Conservation (phyloP, 2,113 vertebrate genomes). For the Pollimyrus isidori region DNA sequence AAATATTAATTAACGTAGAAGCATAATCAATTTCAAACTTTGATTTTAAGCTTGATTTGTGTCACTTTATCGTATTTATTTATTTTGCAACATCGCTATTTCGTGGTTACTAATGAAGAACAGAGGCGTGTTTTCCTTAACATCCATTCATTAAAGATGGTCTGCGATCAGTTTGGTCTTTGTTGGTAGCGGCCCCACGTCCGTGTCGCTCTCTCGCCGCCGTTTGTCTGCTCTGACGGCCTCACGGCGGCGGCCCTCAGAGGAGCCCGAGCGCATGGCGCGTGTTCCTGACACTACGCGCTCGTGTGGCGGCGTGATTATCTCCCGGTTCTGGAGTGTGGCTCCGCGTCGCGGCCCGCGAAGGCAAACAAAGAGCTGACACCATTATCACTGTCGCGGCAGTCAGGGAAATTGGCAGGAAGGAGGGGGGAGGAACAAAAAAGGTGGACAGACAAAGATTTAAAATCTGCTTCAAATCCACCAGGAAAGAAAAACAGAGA, state of each 20-base stretch:
- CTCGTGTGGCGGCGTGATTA: slow-evolving; percentile 29
- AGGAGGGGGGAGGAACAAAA: slow-evolving; percentile 8
- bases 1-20: not conserved
- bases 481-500: not conserved
- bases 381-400: slow-evolving; percentile 24
- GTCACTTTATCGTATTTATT: not conserved
- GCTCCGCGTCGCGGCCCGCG: slow-evolving; percentile 26
- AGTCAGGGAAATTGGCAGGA: slow-evolving; percentile 25
- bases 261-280: not conserved
- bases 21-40: not conserved
- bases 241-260: not conserved
- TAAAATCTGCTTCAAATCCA: slow-evolving; percentile 9
- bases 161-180: not conserved
- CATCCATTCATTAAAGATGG: not conserved
- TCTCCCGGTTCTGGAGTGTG: slow-evolving; percentile 31
- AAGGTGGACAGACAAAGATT: slow-evolving; percentile 22
- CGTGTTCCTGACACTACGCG: slow-evolving; percentile 4
- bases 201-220: not conserved
- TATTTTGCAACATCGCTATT: not conserved
- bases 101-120: not conserved
- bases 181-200: not conserved
- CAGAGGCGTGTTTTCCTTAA: not conserved
- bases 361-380: slow-evolving; percentile 30
- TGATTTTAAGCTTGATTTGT: not conserved
- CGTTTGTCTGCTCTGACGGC: slow-evolving; percentile 2